Percentiles rank a stretch among this genome's conserved stretches.
Conservation (phyloP, 1,140 invertebrate genomes). For the Solenopsis fugax region DNA sequence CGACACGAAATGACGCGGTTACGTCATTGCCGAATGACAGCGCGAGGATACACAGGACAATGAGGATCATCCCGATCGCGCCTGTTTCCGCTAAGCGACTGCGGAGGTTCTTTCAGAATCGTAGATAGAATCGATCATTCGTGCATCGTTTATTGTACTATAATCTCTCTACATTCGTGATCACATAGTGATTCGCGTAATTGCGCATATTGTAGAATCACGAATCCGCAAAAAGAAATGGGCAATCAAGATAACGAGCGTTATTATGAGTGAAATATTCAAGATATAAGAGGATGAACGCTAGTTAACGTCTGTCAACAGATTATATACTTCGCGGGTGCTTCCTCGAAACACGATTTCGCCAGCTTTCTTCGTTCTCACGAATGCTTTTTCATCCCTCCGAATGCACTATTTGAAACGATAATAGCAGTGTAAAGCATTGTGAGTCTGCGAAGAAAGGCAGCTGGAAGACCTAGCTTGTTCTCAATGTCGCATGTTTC, state of each 20-base stretch:
- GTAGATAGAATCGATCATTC: slow-evolving; percentile 11
- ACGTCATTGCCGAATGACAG: not conserved
- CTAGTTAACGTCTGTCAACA: slow-evolving; percentile 5
- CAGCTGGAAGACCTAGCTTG: not conserved
- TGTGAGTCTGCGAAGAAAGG: not conserved
- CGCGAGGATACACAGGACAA: not conserved
- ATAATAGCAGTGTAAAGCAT: slow-evolving; percentile 31
- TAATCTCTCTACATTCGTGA: slow-evolving; percentile 17
- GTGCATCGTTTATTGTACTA: not conserved
- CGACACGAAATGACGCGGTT: slow-evolving; percentile 2
- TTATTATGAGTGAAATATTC: slow-evolving; percentile 20
- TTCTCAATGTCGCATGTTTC: not conserved
- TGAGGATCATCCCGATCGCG: not conserved
- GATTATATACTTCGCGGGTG: not conserved
- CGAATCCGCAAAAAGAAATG: not conserved
- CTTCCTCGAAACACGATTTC: not conserved
- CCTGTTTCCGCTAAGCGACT: not conserved
- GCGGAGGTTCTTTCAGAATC: not conserved
- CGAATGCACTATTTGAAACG: not conserved
- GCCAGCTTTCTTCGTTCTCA: slow-evolving; percentile 38
- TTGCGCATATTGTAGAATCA: not conserved
- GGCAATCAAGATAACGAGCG: slow-evolving; percentile 24
- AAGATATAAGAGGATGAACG: not conserved
- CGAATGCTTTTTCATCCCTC: not conserved
- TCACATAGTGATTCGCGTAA: slow-evolving; percentile 15